Base-by-base conservation (phyloP, 2,797 vertebrate genomes). In the Peromyscus eremicus region DNA sequence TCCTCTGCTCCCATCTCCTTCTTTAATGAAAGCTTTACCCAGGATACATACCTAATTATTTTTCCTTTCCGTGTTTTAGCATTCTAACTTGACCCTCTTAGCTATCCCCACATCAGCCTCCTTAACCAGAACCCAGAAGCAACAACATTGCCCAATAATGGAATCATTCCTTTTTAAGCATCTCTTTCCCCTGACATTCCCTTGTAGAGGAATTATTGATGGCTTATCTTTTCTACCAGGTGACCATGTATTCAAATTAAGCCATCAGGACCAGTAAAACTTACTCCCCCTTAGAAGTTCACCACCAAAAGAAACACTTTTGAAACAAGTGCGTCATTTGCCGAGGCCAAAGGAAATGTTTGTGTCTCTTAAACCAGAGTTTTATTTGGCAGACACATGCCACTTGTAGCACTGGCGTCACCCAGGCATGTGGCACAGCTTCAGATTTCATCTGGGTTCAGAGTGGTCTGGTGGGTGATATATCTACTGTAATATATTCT, bases 401-500 rank as follows among this genome's bases (percentile, higher is more conserved):
- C 73, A 57, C 92, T 84, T 85, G 91, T 79, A 68, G 70, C 79
- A 37, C 27, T 75, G 40, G 46, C 27, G 34, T 6, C 70, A 79
- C 1, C 23, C 16, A 23, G 76, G 46, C 95, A 93, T 93, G 70
- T 85, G 62, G 76, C 80, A 57, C 14, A 64, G 92, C 84, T 97
- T 91, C 40, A 84, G 92, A 88, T 92, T 97, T 94, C 96, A 75
- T 95, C 89, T 86, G 73, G 83, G 66, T 85, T 96, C 86, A 64
- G 52, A 94, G 95, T 97, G 97, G 97, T 96, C 96, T 62, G 64
- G 79, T 64, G 93, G 90, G 84, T 95, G 96, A 97, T 71, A 85
- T 57, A 91, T 27, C 93, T 93, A 17, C 90, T 90, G 43, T 96
- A 97, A 97, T 97, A 95, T 95, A 97, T 97, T 98, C 97, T 93